These are phyloP conservation scores for Volucella inanis DNA, from an alignment of 2,888 invertebrate species.

Conservation along the genomic window DNA sequence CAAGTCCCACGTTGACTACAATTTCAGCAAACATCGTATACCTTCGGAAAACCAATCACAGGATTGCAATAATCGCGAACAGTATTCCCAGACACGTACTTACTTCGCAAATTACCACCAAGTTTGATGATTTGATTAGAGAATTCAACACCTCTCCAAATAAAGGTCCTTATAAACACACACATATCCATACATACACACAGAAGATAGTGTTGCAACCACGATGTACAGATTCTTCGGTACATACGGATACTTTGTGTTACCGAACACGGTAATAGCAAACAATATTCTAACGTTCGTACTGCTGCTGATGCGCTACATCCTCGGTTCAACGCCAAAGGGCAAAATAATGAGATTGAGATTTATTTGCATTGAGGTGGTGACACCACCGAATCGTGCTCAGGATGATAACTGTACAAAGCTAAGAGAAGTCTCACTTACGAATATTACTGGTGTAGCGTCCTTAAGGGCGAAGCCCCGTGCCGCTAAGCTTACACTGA, in stretches of 20 bases:
- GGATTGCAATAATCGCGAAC: slow-evolving; percentile 31
- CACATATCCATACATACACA: background rate
- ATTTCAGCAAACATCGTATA: slow-evolving; percentile 4
- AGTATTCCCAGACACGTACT: slow-evolving; percentile 62
- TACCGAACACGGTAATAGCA: slow-evolving; percentile 34
- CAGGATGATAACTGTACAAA: slow-evolving; percentile 62
- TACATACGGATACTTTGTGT: background rate
- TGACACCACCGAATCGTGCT: slow-evolving; percentile 66
- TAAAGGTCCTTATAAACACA: slow-evolving; percentile 15
- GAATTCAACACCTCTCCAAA: slow-evolving; percentile 46
- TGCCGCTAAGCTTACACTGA: slow-evolving; percentile 35
- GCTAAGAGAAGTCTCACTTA: slow-evolving; percentile 37
- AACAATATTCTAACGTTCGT: slow-evolving; percentile 46
- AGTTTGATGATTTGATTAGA: slow-evolving; percentile 69
- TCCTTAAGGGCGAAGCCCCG: slow-evolving; percentile 43
- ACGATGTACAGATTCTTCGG: slow-evolving; percentile 1
- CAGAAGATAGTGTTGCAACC: slow-evolving; percentile 20
- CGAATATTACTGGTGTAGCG: slow-evolving; percentile 10
- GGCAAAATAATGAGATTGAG: slow-evolving; percentile 71
- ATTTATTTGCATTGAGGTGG: slow-evolving; percentile 70
- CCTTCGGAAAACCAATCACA: slow-evolving; percentile 39
- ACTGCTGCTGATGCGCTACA: slow-evolving; percentile 20
- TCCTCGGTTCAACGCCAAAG: slow-evolving; percentile 50
- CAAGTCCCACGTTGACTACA: background rate
- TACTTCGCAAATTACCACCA: slow-evolving; percentile 65